These are phyloP conservation scores for Nebria ingens DNA, from an alignment of 1,140 invertebrate genomes.

Conservation along the genomic window DNA sequence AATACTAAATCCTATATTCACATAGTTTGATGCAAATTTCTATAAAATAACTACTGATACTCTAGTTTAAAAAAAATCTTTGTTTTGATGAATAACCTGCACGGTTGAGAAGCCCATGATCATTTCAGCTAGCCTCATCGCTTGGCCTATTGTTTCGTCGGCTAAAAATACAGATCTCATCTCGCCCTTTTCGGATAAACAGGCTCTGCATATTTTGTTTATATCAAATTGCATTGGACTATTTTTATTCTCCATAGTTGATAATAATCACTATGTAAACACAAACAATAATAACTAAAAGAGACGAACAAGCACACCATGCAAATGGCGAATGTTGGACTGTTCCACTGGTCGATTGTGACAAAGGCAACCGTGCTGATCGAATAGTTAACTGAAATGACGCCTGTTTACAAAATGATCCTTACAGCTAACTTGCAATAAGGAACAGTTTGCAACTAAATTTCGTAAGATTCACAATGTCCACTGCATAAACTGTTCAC, in stretches of 20 bases:
- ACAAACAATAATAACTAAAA: slow-evolving; percentile 24
- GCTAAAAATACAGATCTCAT: slow-evolving; percentile 32
- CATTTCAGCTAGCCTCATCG: slow-evolving; percentile 33
- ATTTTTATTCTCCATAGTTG: slow-evolving; percentile 27
- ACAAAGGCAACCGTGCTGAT: background rate
- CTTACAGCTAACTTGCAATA: background rate
- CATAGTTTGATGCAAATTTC: too few relatives aligned
- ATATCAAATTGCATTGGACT: slow-evolving; percentile 27
- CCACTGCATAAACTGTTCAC: background rate
- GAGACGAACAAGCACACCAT: slow-evolving; percentile 27
- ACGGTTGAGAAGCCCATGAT: slow-evolving; percentile 30
- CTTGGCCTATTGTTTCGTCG: slow-evolving; percentile 28
- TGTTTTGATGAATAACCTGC: slow-evolving; percentile 22
- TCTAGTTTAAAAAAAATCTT: too few relatives aligned
- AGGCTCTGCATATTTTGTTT: slow-evolving; percentile 34
- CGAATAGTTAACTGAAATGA: background rate
- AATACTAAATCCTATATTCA: too few relatives aligned
- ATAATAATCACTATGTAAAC: slow-evolving; percentile 16
- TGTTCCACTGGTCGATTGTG: slow-evolving; percentile 34
- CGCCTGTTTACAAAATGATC: background rate
- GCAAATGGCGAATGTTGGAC: slow-evolving; percentile 29
- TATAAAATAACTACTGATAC: too few relatives aligned
- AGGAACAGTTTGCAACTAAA: background rate
- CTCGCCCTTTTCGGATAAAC: slow-evolving; percentile 33
- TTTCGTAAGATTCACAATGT: background rate